Evolutionary conservation across 2,113 vertebrate species (phyloP).

Genomic region (Barnardius zonarius): DNA sequence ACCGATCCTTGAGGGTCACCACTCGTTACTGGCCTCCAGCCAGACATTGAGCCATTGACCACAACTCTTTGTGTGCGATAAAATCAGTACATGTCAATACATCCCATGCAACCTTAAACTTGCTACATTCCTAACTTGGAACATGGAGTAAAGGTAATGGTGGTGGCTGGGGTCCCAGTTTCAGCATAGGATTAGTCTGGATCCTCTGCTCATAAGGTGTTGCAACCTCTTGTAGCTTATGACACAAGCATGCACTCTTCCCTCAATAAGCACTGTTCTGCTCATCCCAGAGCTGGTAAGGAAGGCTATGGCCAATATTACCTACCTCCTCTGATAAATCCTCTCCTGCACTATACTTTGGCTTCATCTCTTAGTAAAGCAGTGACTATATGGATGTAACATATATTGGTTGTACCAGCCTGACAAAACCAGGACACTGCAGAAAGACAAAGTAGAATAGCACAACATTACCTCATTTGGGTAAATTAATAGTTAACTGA

Average conservation of each 20-base stretch:
- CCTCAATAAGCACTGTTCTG: not conserved
- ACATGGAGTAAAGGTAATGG: not conserved
- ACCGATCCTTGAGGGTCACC: too few species aligned
- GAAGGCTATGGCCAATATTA: not conserved
- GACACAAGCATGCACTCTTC: not conserved
- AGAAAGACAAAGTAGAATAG: not conserved
- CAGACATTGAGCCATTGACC: too few species aligned
- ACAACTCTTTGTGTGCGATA: too few species aligned
- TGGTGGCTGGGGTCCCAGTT: rapidly evolving
- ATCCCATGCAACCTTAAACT: not conserved
- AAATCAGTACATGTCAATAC: not conserved
- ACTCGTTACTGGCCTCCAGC: too few species aligned
- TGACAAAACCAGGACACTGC: not conserved
- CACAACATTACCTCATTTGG: not conserved
- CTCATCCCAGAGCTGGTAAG: not conserved
- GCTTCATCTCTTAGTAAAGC: not conserved
- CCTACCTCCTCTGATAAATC: not conserved
- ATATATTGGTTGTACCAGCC: not conserved
- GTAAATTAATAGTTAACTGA: not conserved
- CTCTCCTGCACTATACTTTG: not conserved
- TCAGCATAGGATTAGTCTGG: not conserved
- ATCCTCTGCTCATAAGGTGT: not conserved
- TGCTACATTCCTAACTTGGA: not conserved
- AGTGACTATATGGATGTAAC: not conserved
- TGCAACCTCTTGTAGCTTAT: not conserved